Evolutionary conservation across 2,113 vertebrate species (phyloP), one percentile per base, ranked within the genome.

Genomic region (Pipa parva): DNA sequence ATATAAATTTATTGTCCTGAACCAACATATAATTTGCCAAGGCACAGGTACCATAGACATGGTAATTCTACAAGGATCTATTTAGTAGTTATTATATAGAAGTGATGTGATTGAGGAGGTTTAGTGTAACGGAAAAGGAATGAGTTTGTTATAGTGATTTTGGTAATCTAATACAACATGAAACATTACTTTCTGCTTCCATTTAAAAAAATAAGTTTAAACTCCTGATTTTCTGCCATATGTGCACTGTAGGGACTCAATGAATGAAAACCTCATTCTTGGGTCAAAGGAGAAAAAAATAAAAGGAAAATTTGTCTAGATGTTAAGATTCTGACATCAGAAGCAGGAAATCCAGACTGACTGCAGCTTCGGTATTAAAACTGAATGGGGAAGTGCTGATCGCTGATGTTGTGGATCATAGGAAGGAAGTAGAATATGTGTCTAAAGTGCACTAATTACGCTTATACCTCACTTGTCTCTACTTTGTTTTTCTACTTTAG

Each of bases 401-500:
- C 52, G 65, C 78, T 78, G 78, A 76, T 79, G 68, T 80, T 80
- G 63, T 72, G 75, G 64, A 57, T 67, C 74, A 48, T 73, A 78
- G 75, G 78, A 79, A 78, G 55, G 72, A 74, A 74, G 63, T 79
- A 65, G 76, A 72, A 67, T 49, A 75, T 60, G 73, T 65, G 65
- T 33, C 48, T 64, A 22, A 77, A 75, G 60, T 72, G 61, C 73
- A 67, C 63, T 68, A 58, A 59, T 49, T 31, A 63, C 46, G 45
- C 65, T 61, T 28, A n/a, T 51, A 24, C 15, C 63, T 75, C 62
- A 26, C 52, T 72, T 54, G 37, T 74, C 62, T 52, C 22, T 27
- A 13, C 50, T 61, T 68, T 36, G 60, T 69, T 79, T 74, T 80
- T 77, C 66, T 29, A 71, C 78, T 78, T 52, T 77, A 91, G 88